Percentiles rank a stretch among this genome's conserved stretches.
Evolutionary conservation across 2,888 invertebrate species (phyloP).

Genomic region (Bugulina stolonifera): DNA sequence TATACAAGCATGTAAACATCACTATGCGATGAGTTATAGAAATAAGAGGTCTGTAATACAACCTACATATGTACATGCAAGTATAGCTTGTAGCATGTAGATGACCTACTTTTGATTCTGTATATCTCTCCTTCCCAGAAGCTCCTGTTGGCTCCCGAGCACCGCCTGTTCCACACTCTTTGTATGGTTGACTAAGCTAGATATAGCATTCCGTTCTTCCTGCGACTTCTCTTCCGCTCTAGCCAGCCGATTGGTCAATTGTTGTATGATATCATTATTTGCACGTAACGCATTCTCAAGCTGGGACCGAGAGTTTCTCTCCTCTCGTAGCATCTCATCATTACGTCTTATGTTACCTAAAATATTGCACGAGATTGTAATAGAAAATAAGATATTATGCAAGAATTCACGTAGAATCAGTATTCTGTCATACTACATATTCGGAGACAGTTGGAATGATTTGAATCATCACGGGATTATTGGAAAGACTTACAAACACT

Average conservation of each 20-base stretch:
- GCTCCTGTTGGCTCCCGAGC: constrained; percentile 45
- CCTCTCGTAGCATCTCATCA: constrained; percentile 46
- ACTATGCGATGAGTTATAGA: too few species aligned
- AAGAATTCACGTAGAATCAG: too few species aligned
- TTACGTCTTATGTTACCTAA: constrained; percentile 36
- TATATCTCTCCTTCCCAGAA: constrained; percentile 39
- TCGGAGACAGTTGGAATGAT: too few species aligned
- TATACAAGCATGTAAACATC: too few species aligned
- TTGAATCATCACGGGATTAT: too few species aligned
- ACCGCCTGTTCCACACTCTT: constrained; percentile 48
- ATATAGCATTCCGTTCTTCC: constrained; percentile 44
- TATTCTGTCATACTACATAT: too few species aligned
- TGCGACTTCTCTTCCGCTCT: constrained; percentile 45
- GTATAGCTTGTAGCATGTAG: too few species aligned
- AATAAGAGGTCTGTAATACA: too few species aligned
- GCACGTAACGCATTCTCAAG: constrained; percentile 45
- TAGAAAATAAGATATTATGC: too few species aligned
- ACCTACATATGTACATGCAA: too few species aligned
- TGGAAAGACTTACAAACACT: too few species aligned
- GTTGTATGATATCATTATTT: constrained; percentile 45
- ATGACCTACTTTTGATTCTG: constrained; percentile 37
- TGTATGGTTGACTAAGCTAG: constrained; percentile 42
- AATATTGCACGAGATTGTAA: too few species aligned
- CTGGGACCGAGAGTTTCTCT: constrained; percentile 42
- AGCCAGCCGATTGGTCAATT: constrained; percentile 42